Evolutionary conservation across 2,888 invertebrate species (phyloP).

Genomic region (Phania funesta): DNA sequence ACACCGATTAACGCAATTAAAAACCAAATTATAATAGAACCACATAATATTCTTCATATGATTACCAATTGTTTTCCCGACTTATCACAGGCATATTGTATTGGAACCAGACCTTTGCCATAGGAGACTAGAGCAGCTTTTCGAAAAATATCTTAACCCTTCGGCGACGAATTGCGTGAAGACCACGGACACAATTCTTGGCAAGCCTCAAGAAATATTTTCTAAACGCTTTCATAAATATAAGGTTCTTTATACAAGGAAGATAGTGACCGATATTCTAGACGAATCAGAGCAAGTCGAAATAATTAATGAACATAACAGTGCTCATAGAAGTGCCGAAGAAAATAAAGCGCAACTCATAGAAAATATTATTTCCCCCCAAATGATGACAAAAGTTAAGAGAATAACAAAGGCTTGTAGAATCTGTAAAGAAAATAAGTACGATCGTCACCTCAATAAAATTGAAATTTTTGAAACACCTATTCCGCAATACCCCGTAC

Average conservation of each 20-base stretch:
- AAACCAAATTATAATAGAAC: no score
- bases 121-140: background rate
- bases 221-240: background rate
- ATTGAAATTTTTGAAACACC: no score
- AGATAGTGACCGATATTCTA: background rate
- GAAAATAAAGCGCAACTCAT: no score
- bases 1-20: no score
- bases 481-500: background rate
- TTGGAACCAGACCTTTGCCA: background rate
- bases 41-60: no score
- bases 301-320: no score
- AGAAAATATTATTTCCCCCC: background rate
- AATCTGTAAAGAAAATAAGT: constrained; percentile 13
- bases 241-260: background rate
- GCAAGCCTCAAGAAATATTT: background rate
- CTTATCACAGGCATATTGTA: no score
- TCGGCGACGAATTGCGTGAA: background rate
- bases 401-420: background rate
- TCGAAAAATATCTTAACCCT: constrained; percentile 2
- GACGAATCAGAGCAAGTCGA: no score
- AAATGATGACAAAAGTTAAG: background rate
- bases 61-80: no score
- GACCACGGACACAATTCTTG: background rate
- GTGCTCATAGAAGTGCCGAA: no score
- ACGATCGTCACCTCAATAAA: background rate